Conservation (phyloP, 1,140 invertebrate species). For the Amyelois transitella region DNA sequence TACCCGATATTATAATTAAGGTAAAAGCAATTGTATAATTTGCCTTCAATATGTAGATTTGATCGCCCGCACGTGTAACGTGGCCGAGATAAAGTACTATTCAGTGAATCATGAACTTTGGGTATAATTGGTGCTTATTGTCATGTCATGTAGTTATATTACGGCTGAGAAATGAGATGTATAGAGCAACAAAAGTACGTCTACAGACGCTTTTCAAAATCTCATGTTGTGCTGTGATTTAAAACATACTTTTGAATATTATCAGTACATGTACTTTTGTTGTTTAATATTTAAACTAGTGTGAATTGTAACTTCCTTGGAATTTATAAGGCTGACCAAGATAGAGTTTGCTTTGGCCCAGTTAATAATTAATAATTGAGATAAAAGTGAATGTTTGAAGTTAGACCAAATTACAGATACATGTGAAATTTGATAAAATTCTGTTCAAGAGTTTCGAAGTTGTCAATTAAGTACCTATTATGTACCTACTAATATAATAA, state of each 20-base stretch:
- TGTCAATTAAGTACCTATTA: too few relatives aligned
- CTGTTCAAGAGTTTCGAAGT: too few relatives aligned
- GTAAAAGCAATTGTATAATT: too few relatives aligned
- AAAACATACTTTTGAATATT: neutral
- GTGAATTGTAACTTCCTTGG: neutral
- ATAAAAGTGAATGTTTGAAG: too few relatives aligned
- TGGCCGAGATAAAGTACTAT: neutral
- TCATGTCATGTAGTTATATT: too few relatives aligned
- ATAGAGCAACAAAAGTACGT: neutral
- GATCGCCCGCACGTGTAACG: neutral
- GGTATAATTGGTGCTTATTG: neutral
- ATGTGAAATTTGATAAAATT: too few relatives aligned
- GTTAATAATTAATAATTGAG: too few relatives aligned
- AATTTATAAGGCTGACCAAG: too few relatives aligned
- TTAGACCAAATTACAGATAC: too few relatives aligned
- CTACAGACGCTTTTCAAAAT: neutral
- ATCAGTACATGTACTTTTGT: neutral
- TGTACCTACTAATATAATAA: too few relatives aligned
- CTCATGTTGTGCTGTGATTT: neutral
- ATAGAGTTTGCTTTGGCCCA: too few relatives aligned
- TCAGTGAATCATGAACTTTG: neutral
- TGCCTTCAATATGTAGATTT: neutral
- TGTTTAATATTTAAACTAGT: neutral
- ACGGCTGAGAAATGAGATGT: neutral
- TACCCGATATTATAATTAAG: too few relatives aligned